Percentiles rank a stretch among this genome's conserved stretches.
Evolutionary conservation across 2,888 invertebrate genomes (phyloP).

Genomic region (Napeogenes sylphis): DNA sequence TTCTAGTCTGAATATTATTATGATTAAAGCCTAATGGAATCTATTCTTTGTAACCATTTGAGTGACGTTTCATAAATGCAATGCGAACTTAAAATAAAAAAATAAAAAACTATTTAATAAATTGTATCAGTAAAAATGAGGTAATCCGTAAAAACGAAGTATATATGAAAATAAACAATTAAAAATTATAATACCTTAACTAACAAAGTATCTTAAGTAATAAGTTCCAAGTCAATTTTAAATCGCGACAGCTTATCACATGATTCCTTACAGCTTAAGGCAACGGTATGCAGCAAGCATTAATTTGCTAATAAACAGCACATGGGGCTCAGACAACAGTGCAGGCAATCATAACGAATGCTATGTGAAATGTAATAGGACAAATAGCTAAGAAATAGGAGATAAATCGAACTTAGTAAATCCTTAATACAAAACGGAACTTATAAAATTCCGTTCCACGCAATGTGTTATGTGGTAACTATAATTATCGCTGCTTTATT

Average conservation of each 20-base stretch:
- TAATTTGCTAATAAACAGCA: conserved; percentile 44
- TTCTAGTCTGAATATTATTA: too few relatives aligned
- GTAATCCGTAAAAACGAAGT: too few relatives aligned
- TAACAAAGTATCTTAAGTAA: too few relatives aligned
- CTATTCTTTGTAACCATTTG: too few relatives aligned
- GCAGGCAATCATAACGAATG: conserved; percentile 28
- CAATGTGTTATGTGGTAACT: neutral
- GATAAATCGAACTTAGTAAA: conserved; percentile 27
- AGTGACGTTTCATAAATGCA: too few relatives aligned
- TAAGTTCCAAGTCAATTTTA: neutral
- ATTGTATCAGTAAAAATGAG: too few relatives aligned
- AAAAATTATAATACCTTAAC: too few relatives aligned
- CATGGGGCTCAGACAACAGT: conserved; percentile 23
- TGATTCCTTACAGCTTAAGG: conserved; percentile 24
- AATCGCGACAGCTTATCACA: conserved; percentile 24
- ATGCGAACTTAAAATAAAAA: too few relatives aligned
- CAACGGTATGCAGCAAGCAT: conserved; percentile 41
- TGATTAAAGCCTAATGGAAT: too few relatives aligned
- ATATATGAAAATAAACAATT: too few relatives aligned
- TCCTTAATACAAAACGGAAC: conserved; percentile 27
- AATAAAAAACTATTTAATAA: too few relatives aligned
- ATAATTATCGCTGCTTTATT: neutral
- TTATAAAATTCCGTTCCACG: too few relatives aligned
- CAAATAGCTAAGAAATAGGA: conserved; percentile 22
- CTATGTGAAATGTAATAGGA: conserved; percentile 20